Percentiles rank a stretch among this genome's conserved stretches.
Evolutionary conservation across 2,113 vertebrate species (phyloP).

Genomic region (Baryphthengus martii): DNA sequence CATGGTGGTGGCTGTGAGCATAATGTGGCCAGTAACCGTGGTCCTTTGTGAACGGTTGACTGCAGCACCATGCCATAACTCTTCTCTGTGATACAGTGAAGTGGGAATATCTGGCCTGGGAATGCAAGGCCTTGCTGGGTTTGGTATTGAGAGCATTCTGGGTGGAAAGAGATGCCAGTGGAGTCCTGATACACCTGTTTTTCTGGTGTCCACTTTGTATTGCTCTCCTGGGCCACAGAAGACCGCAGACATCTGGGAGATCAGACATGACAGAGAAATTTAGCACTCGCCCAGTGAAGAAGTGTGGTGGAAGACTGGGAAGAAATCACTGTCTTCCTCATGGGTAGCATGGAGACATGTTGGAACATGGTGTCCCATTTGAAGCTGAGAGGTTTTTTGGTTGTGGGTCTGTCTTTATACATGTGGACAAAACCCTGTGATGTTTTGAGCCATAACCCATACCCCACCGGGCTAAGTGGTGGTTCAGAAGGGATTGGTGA

Average conservation of each 20-base stretch:
- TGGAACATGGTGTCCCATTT: not conserved
- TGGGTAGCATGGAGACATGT: accelerated
- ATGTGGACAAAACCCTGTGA: not conserved
- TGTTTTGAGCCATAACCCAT: not conserved
- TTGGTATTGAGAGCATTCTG: accelerated
- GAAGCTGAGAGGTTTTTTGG: not conserved
- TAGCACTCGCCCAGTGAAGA: not conserved
- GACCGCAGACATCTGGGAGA: not conserved
- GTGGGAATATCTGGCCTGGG: not conserved
- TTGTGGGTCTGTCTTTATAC: not conserved
- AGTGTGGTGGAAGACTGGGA: not conserved
- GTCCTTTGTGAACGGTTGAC: not conserved
- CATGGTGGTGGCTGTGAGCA: not conserved
- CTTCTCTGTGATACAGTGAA: not conserved
- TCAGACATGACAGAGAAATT: not conserved
- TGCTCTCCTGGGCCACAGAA: not conserved
- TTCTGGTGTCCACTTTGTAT: not conserved
- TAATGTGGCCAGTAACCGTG: not conserved
- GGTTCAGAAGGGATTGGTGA: not conserved
- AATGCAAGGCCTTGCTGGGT: not conserved
- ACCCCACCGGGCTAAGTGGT: not conserved
- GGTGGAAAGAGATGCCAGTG: not conserved
- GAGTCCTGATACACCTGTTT: not conserved
- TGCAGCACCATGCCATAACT: accelerated
- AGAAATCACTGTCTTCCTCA: accelerated